Conservation (phyloP, 2,113 vertebrate genomes). For the Nerophis lumbriciformis region DNA sequence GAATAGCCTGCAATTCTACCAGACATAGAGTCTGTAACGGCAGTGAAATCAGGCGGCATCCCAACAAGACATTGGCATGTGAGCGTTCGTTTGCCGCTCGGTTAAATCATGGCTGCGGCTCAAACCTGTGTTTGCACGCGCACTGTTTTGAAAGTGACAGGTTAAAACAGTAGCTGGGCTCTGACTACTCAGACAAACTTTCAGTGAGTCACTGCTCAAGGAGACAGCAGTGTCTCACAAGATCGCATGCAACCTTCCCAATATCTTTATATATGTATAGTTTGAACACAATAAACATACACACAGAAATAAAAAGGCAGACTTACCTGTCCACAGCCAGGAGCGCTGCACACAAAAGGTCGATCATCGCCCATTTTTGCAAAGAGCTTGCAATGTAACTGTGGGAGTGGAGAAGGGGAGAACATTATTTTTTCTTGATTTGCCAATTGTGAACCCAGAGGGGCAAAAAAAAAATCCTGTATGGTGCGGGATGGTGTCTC, state of each 20-base stretch:
- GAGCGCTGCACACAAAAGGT: constrained; percentile 94
- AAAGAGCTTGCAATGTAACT: constrained; percentile 77
- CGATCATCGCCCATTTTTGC: constrained; percentile 94
- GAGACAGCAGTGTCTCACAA: constrained; percentile 55
- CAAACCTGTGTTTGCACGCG: constrained; percentile 61
- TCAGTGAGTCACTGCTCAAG: constrained; percentile 61
- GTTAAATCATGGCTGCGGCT: constrained; percentile 54
- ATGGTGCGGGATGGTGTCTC: constrained; percentile 55
- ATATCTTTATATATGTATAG: neutral
- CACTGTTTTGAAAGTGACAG: constrained; percentile 51
- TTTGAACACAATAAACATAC: constrained; percentile 3
- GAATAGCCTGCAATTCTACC: constrained; percentile 19
- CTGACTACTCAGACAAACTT: constrained; percentile 64
- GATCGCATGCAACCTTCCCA: constrained; percentile 16
- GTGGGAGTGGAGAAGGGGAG: constrained; percentile 68
- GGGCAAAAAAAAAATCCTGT: constrained; percentile 41
- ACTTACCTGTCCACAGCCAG: constrained; percentile 96
- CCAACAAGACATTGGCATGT: constrained; percentile 33
- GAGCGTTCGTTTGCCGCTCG: constrained; percentile 34
- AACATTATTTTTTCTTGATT: constrained; percentile 63
- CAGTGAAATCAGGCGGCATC: constrained; percentile 22
- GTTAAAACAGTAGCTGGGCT: constrained; percentile 60
- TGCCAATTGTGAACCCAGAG: constrained; percentile 43
- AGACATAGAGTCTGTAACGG: constrained; percentile 7
- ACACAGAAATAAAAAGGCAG: constrained; percentile 26